These are phyloP conservation scores for Rhynchopsitta pachyrhyncha DNA, from an alignment of 2,113 vertebrate genomes.

Conservation along the genomic window DNA sequence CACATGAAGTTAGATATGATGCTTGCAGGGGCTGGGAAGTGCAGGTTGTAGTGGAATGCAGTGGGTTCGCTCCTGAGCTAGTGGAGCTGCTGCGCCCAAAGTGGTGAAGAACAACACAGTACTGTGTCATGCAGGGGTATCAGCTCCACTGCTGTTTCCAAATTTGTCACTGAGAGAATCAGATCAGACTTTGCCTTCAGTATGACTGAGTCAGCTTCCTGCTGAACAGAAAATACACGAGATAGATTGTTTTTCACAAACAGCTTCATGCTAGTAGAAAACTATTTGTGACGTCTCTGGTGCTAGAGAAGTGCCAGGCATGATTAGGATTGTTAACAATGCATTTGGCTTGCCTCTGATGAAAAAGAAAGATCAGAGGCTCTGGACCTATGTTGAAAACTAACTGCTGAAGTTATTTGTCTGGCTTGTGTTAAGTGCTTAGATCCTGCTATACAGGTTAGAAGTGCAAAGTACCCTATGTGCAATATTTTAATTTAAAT, in stretches of 20 bases:
- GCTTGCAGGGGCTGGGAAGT: background rate
- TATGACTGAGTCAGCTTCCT: background rate
- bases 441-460: background rate
- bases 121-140: background rate
- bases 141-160: background rate
- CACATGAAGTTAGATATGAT: fast-evolving
- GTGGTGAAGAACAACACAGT: background rate
- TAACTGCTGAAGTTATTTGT: slow-evolving; percentile 33
- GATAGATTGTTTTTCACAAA: background rate
- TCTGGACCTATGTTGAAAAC: slow-evolving; percentile 11
- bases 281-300: background rate
- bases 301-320: background rate
- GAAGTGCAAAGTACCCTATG: background rate
- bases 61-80: background rate
- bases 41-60: background rate
- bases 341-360: background rate
- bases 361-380: slow-evolving; percentile 6
- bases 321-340: background rate
- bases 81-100: background rate
- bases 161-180: background rate
- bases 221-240: background rate
- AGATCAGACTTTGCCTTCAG: background rate
- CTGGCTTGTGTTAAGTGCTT: slow-evolving; percentile 39
- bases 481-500: slow-evolving; percentile 39
- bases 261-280: background rate